Evolutionary conservation across 2,888 invertebrate species (phyloP).

Genomic region (Adineta ricciae): DNA sequence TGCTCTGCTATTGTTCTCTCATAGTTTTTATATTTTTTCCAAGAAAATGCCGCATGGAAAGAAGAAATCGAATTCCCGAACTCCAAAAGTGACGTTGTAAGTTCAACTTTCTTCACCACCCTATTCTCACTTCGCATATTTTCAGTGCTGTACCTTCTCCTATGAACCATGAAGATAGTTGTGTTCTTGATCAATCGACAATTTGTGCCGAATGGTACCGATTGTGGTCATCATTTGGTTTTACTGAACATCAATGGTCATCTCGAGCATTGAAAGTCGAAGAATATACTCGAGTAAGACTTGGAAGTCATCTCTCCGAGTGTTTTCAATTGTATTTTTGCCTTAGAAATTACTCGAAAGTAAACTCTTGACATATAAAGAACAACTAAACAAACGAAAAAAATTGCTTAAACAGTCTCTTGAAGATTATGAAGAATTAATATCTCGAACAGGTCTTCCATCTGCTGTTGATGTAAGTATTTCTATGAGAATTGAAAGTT

Average conservation of each 20-base stretch:
- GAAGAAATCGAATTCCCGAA: not conserved
- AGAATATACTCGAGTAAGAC: not conserved
- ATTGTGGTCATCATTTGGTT: not conserved
- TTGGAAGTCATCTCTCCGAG: not conserved
- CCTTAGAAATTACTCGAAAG: not conserved
- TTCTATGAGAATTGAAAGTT: no score
- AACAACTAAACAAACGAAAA: not conserved
- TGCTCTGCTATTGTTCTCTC: not conserved
- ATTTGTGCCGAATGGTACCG: not conserved
- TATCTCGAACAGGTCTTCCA: not conserved
- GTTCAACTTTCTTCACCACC: not conserved
- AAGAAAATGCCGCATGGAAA: not conserved
- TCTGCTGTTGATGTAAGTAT: not conserved
- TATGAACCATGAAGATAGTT: not conserved
- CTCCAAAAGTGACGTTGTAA: not conserved
- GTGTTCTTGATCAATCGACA: not conserved
- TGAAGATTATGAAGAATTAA: not conserved
- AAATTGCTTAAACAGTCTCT: not conserved
- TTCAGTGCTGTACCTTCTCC: not conserved
- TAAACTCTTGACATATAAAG: not conserved
- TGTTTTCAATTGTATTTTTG: not conserved
- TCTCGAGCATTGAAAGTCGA: not conserved
- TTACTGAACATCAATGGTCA: not conserved
- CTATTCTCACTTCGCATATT: not conserved
- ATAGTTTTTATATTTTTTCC: not conserved